Conservation (phyloP, 2,113 vertebrate species). For the Oncorhynchus keta region DNA sequence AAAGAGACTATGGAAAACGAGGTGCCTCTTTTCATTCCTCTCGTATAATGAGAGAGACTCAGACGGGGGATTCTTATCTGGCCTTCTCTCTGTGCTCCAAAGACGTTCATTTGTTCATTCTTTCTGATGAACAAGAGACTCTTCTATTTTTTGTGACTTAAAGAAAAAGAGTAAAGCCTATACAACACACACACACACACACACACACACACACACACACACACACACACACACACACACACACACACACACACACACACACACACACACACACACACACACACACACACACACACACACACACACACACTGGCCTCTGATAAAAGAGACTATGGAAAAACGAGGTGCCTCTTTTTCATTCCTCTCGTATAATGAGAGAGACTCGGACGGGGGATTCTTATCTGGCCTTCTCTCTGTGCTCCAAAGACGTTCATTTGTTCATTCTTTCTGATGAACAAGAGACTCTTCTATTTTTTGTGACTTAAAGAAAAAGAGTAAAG, state of each 20-base stretch:
- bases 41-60: slow-evolving; percentile 20
- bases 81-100: slow-evolving; percentile 26
- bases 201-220: no score
- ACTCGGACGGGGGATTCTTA: slow-evolving; percentile 20
- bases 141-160: no score
- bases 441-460: slow-evolving; percentile 10
- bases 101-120: slow-evolving; percentile 24
- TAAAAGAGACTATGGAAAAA: slow-evolving; percentile 41
- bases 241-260: no score
- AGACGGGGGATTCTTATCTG: slow-evolving; percentile 23
- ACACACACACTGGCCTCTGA: slow-evolving; percentile 22
- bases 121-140: slow-evolving; percentile 9
- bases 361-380: slow-evolving; percentile 16
- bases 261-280: no score
- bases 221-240: no score
- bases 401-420: slow-evolving; percentile 29
- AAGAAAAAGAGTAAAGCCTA: neutral
- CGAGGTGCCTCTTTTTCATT: slow-evolving; percentile 22
- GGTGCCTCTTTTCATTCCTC: slow-evolving; percentile 19
- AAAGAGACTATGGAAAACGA: slow-evolving; percentile 37
- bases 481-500: neutral
- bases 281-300: neutral
- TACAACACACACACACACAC: no score
- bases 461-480: no score
- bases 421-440: slow-evolving; percentile 28